phyloP scores from a whole-genome alignment of 1,140 invertebrate species.

The Lucilia cuprina region DNA sequence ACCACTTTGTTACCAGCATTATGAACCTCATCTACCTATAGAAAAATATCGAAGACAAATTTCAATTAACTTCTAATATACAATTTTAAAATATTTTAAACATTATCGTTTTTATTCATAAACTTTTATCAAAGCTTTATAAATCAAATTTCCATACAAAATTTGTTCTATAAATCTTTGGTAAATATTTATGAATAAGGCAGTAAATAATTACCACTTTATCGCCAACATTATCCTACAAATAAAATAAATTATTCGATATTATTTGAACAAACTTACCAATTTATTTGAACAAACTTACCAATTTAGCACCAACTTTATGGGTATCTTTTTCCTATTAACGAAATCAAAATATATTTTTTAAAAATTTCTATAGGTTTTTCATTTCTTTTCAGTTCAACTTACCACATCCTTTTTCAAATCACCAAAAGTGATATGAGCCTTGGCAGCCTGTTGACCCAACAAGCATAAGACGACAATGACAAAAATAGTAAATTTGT shows the following conservation, averaged over 20 bases:
- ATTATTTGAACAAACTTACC: too few species aligned
- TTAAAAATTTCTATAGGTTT: too few species aligned
- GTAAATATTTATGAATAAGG: too few species aligned
- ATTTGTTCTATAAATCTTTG: too few species aligned
- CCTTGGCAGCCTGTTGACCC: conserved; percentile 16
- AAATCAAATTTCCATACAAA: too few species aligned
- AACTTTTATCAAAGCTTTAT: too few species aligned
- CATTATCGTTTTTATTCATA: too few species aligned
- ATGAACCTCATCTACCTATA: not conserved
- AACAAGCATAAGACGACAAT: conserved; percentile 21
- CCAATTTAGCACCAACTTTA: not conserved
- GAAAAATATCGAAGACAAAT: not conserved
- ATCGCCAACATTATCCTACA: not conserved
- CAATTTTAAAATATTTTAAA: too few species aligned
- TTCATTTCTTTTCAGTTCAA: not conserved
- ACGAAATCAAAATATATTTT: too few species aligned
- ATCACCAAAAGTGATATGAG: not conserved
- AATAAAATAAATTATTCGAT: too few species aligned
- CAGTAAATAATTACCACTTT: too few species aligned
- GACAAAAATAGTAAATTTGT: conserved; percentile 24
- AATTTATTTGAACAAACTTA: too few species aligned
- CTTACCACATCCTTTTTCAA: not conserved
- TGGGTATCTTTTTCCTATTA: not conserved
- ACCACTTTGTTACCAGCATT: conserved; percentile 13
- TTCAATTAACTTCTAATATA: not conserved